Evolutionary conservation across 2,797 vertebrate genomes (phyloP).

Genomic region (Rhinella marina): DNA sequence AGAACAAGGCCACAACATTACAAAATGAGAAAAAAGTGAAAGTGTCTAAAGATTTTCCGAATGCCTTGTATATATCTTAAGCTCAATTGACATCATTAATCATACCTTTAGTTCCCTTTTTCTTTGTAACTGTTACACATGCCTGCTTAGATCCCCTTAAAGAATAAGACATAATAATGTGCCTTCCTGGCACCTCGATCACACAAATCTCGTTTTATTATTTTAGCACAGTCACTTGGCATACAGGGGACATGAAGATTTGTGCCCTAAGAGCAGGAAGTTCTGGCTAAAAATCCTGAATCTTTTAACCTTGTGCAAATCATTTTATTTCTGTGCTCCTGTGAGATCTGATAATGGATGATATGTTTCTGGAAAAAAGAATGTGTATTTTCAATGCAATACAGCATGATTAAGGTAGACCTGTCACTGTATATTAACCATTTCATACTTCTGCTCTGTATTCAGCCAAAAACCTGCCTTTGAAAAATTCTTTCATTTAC

Average conservation of each 20-base stretch:
- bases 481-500: not conserved
- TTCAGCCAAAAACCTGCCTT: not conserved
- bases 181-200: conserved; percentile 28
- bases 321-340: conserved; percentile 36
- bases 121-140: not conserved
- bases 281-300: conserved; percentile 37
- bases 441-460: not conserved
- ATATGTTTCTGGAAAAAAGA: conserved; percentile 21
- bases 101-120: not conserved
- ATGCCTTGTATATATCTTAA: not conserved
- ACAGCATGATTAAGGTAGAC: conserved; percentile 2
- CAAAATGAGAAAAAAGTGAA: too few species aligned
- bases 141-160: conserved; percentile 18
- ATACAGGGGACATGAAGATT: conserved; percentile 41
- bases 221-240: conserved; percentile 42
- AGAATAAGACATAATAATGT: conserved; percentile 23
- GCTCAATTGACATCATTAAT: not conserved
- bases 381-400: conserved; percentile 24
- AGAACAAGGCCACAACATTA: too few species aligned
- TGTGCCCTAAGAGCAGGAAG: conserved; percentile 31
- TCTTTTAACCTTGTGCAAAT: conserved; percentile 55
- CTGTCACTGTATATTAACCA: conserved; percentile 19
- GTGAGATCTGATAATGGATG: conserved; percentile 20
- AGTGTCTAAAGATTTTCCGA: too few species aligned
- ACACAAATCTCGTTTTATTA: conserved; percentile 45